Base-by-base conservation (phyloP, 2,888 invertebrate species). In the Agrochola circellaris region DNA sequence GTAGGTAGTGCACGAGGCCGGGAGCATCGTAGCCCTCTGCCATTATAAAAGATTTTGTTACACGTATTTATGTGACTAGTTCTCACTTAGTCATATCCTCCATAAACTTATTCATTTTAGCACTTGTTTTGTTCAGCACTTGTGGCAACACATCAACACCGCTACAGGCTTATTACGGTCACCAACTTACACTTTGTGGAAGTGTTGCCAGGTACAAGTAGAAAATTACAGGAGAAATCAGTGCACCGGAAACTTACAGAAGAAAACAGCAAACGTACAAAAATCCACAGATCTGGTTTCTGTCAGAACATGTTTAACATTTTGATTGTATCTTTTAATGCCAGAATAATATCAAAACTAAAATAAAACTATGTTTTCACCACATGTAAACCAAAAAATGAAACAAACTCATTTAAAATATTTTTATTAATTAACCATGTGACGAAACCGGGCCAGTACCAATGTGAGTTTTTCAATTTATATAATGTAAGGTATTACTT, bases 1-100 rank as follows among this genome's bases (percentile, higher is more conserved):
- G 95, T 15, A 93, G 8, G 8, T n/a, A 68, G 9, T 48, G 8
- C 54, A 80, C 54, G 26, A 69, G 73, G 20, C 45, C n/a, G 2
- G 38, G 2, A 17, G 15, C 34, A 38, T 77, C 75, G 15, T 2
- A 23, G 8, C 15, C 20, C 3, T 82, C 77, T 2, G 78, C 38
- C 84, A 81, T 88, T 73, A 61, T 83, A 38, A 23, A 11, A 20
- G n/a, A 48, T 58, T 20, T 74, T 20, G 2, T 34, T 23, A 26
- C 34, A 56, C 42, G 15, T n/a, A 17, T n/a, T 30, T 48, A 13
- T 17, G 34, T 70, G 17, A 70, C 11, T 23, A 26, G 30, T 38
- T n/a, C 11, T 34, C 56, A 13, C 45, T 42, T 45, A 15, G 2
- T 45, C 11, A 34, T 30, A 45, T 26, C 20, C 42, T 30, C 69